phyloP scores from a whole-genome alignment of 2,888 invertebrate species.

The Lithophane semibrunnea region DNA sequence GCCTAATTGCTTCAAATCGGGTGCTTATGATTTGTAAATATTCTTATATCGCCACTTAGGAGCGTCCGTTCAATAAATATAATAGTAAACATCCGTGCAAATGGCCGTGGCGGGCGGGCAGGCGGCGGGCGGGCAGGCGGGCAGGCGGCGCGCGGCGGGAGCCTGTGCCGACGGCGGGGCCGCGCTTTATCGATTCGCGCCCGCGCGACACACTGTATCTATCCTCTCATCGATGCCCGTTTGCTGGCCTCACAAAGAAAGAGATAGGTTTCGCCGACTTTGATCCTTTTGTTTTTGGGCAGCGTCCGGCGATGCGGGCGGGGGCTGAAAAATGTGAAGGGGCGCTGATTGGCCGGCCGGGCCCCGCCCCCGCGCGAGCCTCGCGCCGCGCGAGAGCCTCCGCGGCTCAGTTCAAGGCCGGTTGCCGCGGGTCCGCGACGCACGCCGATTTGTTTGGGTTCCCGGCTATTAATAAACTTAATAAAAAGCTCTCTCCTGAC shows the following conservation, averaged over 20 bases:
- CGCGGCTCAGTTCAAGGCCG: conserved; percentile 88
- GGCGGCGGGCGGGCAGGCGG: conserved; percentile 68
- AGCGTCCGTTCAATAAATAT: conserved; percentile 90
- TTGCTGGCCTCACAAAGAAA: conserved; percentile 90
- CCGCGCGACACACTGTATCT: conserved; percentile 90
- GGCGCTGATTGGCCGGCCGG: conserved; percentile 88
- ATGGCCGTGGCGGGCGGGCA: conserved; percentile 86
- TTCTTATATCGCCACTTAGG: conserved; percentile 87
- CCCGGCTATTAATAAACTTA: conserved; percentile 72
- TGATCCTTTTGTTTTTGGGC: conserved; percentile 91
- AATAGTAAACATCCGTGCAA: conserved; percentile 90
- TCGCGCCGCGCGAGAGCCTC: conserved; percentile 75
- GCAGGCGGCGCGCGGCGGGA: conserved; percentile 74
- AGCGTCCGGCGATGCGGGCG: conserved; percentile 90
- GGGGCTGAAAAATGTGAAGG: conserved; percentile 90
- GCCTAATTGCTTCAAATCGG: conserved; percentile 78
- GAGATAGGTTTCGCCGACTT: conserved; percentile 91
- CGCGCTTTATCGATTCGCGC: conserved; percentile 88
- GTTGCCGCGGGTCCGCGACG: conserved; percentile 77
- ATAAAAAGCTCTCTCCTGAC: conserved; percentile 61
- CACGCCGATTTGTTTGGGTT: conserved; percentile 85
- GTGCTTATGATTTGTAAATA: conserved; percentile 84
- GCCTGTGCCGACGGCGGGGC: conserved; percentile 75
- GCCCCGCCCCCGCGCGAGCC: conserved; percentile 85
- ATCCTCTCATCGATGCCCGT: conserved; percentile 90